Base-by-base conservation (phyloP, 2,113 vertebrate species). In the Pterocles orientalis region DNA sequence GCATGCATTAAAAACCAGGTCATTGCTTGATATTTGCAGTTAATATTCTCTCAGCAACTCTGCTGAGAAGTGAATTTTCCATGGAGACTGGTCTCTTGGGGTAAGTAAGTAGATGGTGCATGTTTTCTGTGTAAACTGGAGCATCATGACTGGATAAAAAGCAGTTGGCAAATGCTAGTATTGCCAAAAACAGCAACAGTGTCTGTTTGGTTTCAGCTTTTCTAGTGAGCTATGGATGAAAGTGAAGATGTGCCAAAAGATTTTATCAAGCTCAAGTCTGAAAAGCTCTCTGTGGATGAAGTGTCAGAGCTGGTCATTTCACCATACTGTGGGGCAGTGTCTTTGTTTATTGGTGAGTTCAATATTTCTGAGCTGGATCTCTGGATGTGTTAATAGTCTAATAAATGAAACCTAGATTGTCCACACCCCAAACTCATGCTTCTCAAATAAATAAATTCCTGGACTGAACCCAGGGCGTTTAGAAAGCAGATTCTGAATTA, bases 321-420 rank as follows among this genome's bases (percentile, higher is more conserved):
- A 90, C 91, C 98, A 3, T 97, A 68, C 62, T 99, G 99, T 96
- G 99, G 99, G 53, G 99, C 99, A 34, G 79, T 98, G 34, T 99
- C 99, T 48, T 62, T 99, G 1, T 99, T 99, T 85, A 96, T 99
- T 95, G 99, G 99, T 99, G 95, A 96, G 98, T 96, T 92, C 87
- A 50, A 50, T 58, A 29, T 80, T 75, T 68, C 23, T 53, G 36
- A 82, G 9, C 11, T 83, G 65, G 39, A 70, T 85, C 17, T 60
- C 31, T 90, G 31, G 3, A 5, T 82, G 29, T 75, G 21, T 87
- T 77, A 64, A 24, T 51, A 70, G 21, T 65, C 13, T 85, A 69
- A 51, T 71, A 77, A 92, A 82, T 62, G 36, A 6, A 82, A 54
- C 20, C 21, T 71, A 51, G 33, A 14, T 51, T 79, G 24, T 79